These are phyloP conservation scores for Galeopterus variegatus DNA, from an alignment of 2,113 vertebrate genomes.

Conservation along the genomic window DNA sequence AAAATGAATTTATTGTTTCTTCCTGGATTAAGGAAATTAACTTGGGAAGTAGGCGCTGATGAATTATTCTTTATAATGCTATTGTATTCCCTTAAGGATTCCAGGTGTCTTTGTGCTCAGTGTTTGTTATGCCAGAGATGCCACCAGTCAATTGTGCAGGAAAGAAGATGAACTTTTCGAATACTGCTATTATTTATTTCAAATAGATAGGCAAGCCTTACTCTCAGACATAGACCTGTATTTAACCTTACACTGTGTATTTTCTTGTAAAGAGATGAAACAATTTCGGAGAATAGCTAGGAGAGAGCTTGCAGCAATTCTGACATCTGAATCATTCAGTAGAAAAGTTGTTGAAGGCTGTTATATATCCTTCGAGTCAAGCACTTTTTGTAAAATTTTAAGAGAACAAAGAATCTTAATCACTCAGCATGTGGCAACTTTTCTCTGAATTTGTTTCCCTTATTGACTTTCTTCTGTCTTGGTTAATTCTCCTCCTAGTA, in stretches of 20 bases:
- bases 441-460: neutral
- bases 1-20: neutral
- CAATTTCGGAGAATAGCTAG: conserved; percentile 59
- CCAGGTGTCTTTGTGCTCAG: neutral
- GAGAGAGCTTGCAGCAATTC: conserved; percentile 24
- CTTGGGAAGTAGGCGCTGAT: neutral
- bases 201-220: neutral
- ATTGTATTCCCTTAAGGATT: neutral
- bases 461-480: neutral
- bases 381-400: neutral
- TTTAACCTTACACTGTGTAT: conserved; percentile 51
- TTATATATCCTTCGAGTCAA: neutral
- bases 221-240: neutral
- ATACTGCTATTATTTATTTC: conserved; percentile 33
- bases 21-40: neutral
- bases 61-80: neutral
- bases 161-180: neutral
- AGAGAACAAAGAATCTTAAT: neutral
- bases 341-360: conserved; percentile 4
- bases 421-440: neutral
- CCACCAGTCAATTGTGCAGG: neutral
- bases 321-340: neutral
- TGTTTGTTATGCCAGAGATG: neutral
- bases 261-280: conserved; percentile 74
- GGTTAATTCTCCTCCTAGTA: neutral